Conservation (phyloP, 2,113 vertebrate genomes). For the Hydrochoerus hydrochaeris region DNA sequence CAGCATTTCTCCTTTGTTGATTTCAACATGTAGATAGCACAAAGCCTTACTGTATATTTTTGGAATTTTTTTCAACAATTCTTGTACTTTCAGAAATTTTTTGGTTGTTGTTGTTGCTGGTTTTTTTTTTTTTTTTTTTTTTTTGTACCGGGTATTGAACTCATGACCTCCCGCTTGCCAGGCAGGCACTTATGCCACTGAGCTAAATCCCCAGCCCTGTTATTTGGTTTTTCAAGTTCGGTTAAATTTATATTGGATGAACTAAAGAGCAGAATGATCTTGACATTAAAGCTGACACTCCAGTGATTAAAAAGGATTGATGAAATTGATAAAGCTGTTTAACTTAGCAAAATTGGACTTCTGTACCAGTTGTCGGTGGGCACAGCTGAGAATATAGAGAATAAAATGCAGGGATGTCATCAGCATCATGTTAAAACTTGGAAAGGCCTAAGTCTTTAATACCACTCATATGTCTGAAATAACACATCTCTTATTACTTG, state of each 20-base stretch:
- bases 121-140: no score
- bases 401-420: background rate
- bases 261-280: background rate
- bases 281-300: slow-evolving; percentile 48
- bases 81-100: background rate
- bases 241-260: background rate
- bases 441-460: background rate
- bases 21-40: slow-evolving; percentile 15
- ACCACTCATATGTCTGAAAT: slow-evolving; percentile 34
- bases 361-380: background rate
- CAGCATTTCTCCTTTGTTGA: slow-evolving; percentile 31
- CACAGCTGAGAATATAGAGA: background rate
- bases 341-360: background rate
- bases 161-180: no score
- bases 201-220: no score
- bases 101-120: no score
- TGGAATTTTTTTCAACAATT: background rate
- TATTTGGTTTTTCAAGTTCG: background rate
- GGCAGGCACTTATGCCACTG: no score
- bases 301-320: background rate
- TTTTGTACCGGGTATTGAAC: no score
- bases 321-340: slow-evolving; percentile 14
- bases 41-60: slow-evolving; percentile 53
- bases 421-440: background rate
- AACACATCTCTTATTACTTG: slow-evolving; percentile 47